These are phyloP conservation scores for Sinocyclocheilus anophthalmus DNA, from an alignment of 2,113 vertebrate genomes.

Conservation along the genomic window DNA sequence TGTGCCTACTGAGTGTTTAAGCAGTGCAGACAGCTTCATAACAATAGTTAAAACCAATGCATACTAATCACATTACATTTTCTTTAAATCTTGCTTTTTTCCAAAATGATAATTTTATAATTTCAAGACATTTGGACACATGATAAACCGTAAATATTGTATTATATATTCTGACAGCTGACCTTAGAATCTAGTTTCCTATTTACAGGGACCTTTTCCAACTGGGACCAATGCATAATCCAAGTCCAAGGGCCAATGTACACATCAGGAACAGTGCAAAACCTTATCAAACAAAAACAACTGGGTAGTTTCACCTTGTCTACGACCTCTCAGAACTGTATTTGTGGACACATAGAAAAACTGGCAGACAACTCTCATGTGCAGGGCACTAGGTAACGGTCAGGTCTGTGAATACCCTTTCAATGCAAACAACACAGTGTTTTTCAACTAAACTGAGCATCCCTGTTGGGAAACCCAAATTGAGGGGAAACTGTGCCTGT, in stretches of 20 bases:
- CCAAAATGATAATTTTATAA: no score
- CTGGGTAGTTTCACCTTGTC: background rate
- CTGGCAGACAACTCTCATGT: background rate
- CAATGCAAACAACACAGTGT: background rate
- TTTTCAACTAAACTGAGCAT: background rate
- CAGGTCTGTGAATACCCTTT: slow-evolving; percentile 3
- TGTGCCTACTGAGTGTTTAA: background rate
- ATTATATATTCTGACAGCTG: background rate
- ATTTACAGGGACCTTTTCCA: background rate
- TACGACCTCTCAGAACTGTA: background rate
- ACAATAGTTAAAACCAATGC: no score
- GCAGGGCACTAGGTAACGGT: background rate
- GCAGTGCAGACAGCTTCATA: no score
- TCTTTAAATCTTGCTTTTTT: no score
- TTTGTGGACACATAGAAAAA: background rate
- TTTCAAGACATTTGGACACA: no score
- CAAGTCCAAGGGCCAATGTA: background rate
- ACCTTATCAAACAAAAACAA: slow-evolving; percentile 14
- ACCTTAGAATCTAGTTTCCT: background rate
- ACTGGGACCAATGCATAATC: background rate
- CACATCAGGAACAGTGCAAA: background rate
- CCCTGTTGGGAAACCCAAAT: slow-evolving; percentile 14
- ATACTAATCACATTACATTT: no score
- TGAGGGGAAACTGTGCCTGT: slow-evolving; percentile 21
- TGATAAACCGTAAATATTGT: background rate